A percentile compares a stretch with the other conserved stretches of the same genome.
These are phyloP conservation scores for Zosterops pallidus DNA, from an alignment of 2,113 vertebrate species.

Conservation along the genomic window DNA sequence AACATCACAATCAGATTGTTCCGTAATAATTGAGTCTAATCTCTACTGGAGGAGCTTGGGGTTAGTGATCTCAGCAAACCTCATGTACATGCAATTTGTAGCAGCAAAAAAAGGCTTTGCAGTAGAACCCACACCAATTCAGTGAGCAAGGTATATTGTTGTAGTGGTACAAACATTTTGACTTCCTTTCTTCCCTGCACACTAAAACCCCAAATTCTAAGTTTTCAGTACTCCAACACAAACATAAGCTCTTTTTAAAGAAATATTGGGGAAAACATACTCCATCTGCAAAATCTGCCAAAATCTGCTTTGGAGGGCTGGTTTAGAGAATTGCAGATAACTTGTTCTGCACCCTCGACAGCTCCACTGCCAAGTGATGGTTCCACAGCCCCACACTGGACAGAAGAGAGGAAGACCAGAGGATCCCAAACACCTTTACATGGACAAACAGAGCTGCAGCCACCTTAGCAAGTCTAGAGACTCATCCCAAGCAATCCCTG, in stretches of 20 bases:
- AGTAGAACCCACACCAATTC: not conserved
- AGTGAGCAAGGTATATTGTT: not conserved
- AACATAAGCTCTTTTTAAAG: not conserved
- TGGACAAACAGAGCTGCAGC: not conserved
- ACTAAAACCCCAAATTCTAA: no score
- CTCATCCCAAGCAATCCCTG: not conserved
- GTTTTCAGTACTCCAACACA: not conserved
- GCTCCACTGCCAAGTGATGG: not conserved
- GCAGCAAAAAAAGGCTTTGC: not conserved
- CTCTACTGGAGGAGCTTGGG: not conserved
- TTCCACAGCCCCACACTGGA: accelerated
- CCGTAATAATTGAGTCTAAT: not conserved
- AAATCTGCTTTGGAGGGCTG: not conserved
- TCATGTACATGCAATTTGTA: not conserved
- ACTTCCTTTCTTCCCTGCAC: no score
- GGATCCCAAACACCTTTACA: not conserved
- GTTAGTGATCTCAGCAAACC: not conserved
- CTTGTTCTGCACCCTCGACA: not conserved
- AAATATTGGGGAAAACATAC: not conserved
- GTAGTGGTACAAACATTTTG: not conserved
- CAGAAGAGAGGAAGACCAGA: not conserved
- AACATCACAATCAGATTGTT: not conserved
- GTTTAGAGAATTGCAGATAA: not conserved
- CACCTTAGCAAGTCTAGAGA: not conserved
- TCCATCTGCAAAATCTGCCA: not conserved